phyloP scores from a whole-genome alignment of 2,113 vertebrate genomes.

The Vimba vimba region DNA sequence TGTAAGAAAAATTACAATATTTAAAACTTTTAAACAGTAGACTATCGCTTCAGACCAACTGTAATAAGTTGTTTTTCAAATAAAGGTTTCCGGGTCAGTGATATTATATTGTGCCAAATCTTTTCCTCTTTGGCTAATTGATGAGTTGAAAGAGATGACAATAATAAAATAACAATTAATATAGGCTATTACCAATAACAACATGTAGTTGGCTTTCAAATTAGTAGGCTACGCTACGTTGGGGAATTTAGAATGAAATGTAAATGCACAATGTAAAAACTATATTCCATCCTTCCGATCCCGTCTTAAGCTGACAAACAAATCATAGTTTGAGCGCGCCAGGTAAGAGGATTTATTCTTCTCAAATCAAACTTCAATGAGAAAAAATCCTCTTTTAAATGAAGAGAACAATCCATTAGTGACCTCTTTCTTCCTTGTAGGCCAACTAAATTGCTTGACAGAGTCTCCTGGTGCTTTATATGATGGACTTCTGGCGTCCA shows the following conservation, averaged over 20 bases:
- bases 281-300: conserved; percentile 54
- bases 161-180: too few relatives aligned
- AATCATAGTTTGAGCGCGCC: conserved; percentile 51
- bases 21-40: too few relatives aligned
- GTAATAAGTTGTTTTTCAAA: too few relatives aligned
- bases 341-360: conserved; percentile 54
- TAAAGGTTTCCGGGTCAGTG: too few relatives aligned
- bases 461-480: not conserved
- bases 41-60: too few relatives aligned
- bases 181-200: too few relatives aligned
- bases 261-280: too few relatives aligned
- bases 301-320: conserved; percentile 34
- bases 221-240: too few relatives aligned
- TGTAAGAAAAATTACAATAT: too few relatives aligned
- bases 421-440: not conserved
- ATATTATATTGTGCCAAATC: not conserved
- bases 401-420: conserved; percentile 23
- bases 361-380: conserved; percentile 54
- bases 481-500: not conserved
- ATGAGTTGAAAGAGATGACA: not conserved
- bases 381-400: conserved; percentile 34
- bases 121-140: not conserved
- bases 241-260: too few relatives aligned
- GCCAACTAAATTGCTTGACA: not conserved
- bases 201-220: too few relatives aligned